phyloP scores from a whole-genome alignment of 2,888 invertebrate genomes.

The Leucozona laternaria region DNA sequence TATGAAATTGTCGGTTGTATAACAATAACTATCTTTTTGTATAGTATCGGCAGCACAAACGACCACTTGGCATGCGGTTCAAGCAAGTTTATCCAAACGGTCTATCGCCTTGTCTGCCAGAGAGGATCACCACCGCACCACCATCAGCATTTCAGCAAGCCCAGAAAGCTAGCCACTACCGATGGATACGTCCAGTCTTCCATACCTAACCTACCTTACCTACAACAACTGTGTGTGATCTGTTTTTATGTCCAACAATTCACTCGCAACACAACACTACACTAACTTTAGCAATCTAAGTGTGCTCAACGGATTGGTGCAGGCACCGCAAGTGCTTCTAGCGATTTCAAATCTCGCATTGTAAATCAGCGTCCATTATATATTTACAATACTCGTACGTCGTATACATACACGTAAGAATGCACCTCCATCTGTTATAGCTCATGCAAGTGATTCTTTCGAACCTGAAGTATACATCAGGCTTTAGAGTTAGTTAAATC shows the following conservation, averaged over 20 bases:
- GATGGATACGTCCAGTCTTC: conserved; percentile 16
- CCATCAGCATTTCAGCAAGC: neutral
- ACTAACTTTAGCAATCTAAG: conserved; percentile 4
- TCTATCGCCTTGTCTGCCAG: conserved; percentile 59
- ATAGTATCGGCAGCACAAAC: conserved; percentile 66
- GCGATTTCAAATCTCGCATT: conserved; percentile 67
- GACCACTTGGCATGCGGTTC: conserved; percentile 72
- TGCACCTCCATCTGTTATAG: conserved; percentile 44
- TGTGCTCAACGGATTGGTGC: conserved; percentile 48
- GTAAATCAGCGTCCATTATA: conserved; percentile 65
- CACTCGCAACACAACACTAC: conserved; percentile 33
- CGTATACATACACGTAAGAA: conserved; percentile 36
- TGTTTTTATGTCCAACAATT: conserved; percentile 61
- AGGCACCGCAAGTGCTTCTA: conserved; percentile 53
- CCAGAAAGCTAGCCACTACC: neutral
- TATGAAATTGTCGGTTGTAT: conserved; percentile 75
- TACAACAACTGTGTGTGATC: conserved; percentile 22
- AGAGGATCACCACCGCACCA: conserved; percentile 7
- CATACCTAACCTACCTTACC: conserved; percentile 17
- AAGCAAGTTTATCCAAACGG: conserved; percentile 73
- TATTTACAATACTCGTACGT: too few relatives aligned
- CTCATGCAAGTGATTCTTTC: conserved; percentile 50
- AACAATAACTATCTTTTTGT: conserved; percentile 73
- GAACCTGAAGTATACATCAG: conserved; percentile 52
- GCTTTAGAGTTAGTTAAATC: neutral